A percentile compares a stretch with the other conserved stretches of the same genome.
These are phyloP conservation scores for Thelaira solivaga DNA, from an alignment of 2,888 invertebrate genomes.

Conservation along the genomic window DNA sequence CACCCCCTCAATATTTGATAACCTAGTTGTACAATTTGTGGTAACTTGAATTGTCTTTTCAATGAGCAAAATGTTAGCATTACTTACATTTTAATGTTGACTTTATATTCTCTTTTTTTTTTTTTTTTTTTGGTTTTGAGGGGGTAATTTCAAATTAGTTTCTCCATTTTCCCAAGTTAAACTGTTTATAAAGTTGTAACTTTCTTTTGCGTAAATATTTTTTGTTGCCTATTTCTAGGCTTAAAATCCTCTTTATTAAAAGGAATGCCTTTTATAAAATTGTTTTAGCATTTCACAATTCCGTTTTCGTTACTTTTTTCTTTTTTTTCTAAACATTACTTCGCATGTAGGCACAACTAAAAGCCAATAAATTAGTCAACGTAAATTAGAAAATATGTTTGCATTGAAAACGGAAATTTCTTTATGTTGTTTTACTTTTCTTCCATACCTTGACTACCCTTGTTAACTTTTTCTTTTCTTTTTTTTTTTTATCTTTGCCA, in stretches of 20 bases:
- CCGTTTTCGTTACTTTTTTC: background rate
- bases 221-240: conserved; percentile 37
- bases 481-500: too few relatives aligned
- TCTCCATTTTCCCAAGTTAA: conserved; percentile 57
- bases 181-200: conserved; percentile 74
- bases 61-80: conserved; percentile 50
- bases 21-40: conserved; percentile 41
- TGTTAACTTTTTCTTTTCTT: conserved; percentile 8
- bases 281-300: too few relatives aligned
- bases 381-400: conserved; percentile 77
- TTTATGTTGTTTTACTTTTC: background rate
- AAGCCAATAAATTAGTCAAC: conserved; percentile 74
- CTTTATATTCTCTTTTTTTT: conserved; percentile 12
- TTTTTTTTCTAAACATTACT: conserved; percentile 17
- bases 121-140: conserved; percentile 34
- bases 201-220: conserved; percentile 61
- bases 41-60: conserved; percentile 45
- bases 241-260: conserved; percentile 73
- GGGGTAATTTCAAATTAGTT: conserved; percentile 65
- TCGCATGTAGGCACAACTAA: conserved; percentile 55
- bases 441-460: conserved; percentile 15
- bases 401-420: conserved; percentile 70
- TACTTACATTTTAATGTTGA: conserved; percentile 59
- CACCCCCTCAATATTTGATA: conserved; percentile 36
- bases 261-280: conserved; percentile 77